Evolutionary conservation across 2,888 invertebrate species (phyloP), one percentile per base, ranked within the genome.

Genomic region (Thera obeliscata): DNA sequence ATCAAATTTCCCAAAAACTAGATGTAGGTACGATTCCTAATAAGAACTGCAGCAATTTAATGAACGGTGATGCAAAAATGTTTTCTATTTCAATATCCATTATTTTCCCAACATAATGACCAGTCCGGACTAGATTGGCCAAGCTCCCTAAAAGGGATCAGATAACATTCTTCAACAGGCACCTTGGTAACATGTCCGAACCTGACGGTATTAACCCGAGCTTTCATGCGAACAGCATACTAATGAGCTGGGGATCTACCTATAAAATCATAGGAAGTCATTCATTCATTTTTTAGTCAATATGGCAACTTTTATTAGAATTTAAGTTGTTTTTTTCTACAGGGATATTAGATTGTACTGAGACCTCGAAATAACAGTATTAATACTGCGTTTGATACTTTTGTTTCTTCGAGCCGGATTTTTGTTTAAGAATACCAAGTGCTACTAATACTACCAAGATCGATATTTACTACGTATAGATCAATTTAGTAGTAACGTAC

Each of bases 161-260:
- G 67, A 66, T 72, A 66, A 65, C 69, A 70, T 69, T 70, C 68
- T 62, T 55, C 38, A 50, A 64, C 64, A 56, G 61, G 38, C 59
- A 71, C 67, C 73, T 69, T 48, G 36, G 67, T 61, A 67, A 72
- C 70, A 70, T 59, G 74, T 74, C 55, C 48, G 57, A 74, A 74
- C 73, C 38, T 67, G 74, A 69, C 55, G 60, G 61, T 69, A 67
- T 66, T 69, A 64, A 64, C 63, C 57, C 35, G 65, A 63, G 54
- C 63, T 66, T 60, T 66, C 49, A 55, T 65, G 61, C 57, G 61
- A 57, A 41, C 7, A 11, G 72, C 64, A 72, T 74, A 70, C 61
- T 72, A 74, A 74, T 72, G 54, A 65, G 66, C 56, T 65, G 61
- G 67, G 49, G 41, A 41, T 56, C 11, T 57, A 38, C 12, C 4